A percentile compares a stretch with the other conserved stretches of the same genome.
phyloP scores from a whole-genome alignment of 2,113 vertebrate species.

The Pseudopodoces humilis region DNA sequence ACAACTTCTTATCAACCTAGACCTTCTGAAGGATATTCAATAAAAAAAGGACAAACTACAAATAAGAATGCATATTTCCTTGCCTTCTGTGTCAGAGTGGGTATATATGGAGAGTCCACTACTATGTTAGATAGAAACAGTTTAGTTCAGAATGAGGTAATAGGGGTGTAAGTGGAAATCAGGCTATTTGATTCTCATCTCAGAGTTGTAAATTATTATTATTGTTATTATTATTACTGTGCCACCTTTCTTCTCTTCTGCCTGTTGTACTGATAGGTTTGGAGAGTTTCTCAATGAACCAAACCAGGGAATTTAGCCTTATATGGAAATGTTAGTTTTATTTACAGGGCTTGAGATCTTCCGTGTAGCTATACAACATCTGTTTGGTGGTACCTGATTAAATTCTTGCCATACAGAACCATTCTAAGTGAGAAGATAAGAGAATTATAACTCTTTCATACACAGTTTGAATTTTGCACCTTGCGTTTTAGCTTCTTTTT shows the following conservation, averaged over 20 bases:
- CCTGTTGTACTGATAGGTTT: neutral
- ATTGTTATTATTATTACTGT: neutral
- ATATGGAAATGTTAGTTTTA: neutral
- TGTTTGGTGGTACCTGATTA: neutral
- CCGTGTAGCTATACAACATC: neutral
- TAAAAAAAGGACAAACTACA: neutral
- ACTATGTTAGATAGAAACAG: neutral
- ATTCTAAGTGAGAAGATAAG: neutral
- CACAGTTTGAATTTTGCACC: neutral
- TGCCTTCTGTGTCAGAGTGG: neutral
- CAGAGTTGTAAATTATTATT: neutral
- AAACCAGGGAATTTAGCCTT: neutral
- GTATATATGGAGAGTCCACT: neutral
- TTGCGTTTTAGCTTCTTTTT: neutral
- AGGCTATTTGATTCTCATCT: neutral
- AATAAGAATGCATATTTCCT: constrained; percentile 5
- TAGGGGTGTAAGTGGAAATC: neutral
- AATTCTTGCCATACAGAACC: neutral
- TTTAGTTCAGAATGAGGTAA: neutral
- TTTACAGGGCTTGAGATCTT: neutral
- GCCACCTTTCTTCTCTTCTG: neutral
- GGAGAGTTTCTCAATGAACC: neutral
- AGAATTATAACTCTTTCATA: neutral
- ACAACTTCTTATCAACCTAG: constrained; percentile 12
- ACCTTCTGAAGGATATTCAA: neutral